Percentiles rank a stretch among this genome's conserved stretches.
phyloP scores from a whole-genome alignment of 2,888 invertebrate genomes.

The Coelogynopora nodosa region DNA sequence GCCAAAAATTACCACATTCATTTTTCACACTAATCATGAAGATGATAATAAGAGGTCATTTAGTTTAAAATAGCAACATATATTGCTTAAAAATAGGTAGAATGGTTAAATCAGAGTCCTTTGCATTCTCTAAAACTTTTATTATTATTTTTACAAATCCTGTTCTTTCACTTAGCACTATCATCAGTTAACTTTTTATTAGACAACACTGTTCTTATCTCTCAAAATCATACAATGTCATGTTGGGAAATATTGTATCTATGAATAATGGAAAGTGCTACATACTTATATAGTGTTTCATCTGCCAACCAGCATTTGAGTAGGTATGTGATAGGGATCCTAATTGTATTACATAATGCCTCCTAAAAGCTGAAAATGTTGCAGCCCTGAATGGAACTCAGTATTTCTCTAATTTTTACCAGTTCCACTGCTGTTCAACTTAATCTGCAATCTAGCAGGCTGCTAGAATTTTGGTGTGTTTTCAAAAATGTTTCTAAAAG shows the following conservation, averaged over 20 bases:
- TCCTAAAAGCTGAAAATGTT: no score
- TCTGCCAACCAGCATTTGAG: no score
- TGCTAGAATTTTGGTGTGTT: no score
- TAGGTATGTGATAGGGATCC: no score
- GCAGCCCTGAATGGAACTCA: no score
- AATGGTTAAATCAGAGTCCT: conserved; percentile 22
- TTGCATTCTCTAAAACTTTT: conserved; percentile 33
- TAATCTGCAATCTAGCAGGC: no score
- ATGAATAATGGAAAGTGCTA: not conserved
- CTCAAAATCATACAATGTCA: not conserved
- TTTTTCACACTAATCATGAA: conserved; percentile 30
- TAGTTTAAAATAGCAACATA: conserved; percentile 34
- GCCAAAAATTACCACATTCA: conserved; percentile 21
- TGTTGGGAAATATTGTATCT: not conserved
- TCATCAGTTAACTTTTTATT: conserved; percentile 37
- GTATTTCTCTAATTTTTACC: no score
- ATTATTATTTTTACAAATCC: conserved; percentile 27
- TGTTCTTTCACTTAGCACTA: conserved; percentile 30
- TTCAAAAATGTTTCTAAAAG: no score
- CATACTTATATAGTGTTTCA: not conserved
- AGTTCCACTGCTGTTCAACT: no score
- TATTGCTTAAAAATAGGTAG: conserved; percentile 40
- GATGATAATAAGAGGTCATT: conserved; percentile 37
- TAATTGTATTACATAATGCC: no score
- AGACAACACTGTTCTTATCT: conserved; percentile 7